Conservation (phyloP, 2,888 invertebrate species). For the Acleris literana region DNA sequence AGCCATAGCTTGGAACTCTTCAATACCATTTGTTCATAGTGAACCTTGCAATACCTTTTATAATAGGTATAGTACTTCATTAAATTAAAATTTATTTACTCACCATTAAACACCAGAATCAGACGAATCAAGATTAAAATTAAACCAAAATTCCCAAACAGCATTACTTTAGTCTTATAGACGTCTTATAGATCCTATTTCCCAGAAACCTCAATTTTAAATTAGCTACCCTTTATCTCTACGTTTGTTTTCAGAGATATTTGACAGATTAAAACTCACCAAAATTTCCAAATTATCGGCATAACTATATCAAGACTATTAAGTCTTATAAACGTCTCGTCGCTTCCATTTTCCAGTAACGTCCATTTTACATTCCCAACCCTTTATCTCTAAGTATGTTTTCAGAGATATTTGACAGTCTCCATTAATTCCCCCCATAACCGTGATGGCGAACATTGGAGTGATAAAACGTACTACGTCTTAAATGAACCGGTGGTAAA, state of each 20-base stretch:
- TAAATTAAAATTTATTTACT: too few species aligned
- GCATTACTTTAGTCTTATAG: too few species aligned
- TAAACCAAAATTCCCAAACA: too few species aligned
- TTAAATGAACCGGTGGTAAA: constrained; percentile 9
- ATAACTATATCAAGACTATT: neutral
- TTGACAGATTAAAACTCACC: constrained; percentile 6
- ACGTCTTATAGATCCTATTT: constrained; percentile 14
- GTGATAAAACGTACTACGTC: constrained; percentile 26
- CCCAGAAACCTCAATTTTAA: constrained; percentile 24
- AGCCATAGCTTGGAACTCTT: too few species aligned
- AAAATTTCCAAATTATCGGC: constrained; percentile 4
- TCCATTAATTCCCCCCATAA: constrained; percentile 31
- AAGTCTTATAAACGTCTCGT: constrained; percentile 2
- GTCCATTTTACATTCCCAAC: constrained; percentile 30
- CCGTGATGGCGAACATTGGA: constrained; percentile 31
- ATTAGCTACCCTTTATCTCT: constrained; percentile 33
- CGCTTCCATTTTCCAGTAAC: constrained; percentile 27
- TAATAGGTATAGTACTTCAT: too few species aligned
- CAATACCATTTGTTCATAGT: too few species aligned
- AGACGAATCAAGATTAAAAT: too few species aligned
- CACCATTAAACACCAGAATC: too few species aligned
- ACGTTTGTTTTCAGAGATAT: constrained; percentile 34
- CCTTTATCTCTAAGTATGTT: constrained; percentile 35
- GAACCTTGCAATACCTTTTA: too few species aligned
- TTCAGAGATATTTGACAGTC: constrained; percentile 37